Base-by-base conservation (phyloP, 1,140 invertebrate species). In the Eriosoma lanigerum region DNA sequence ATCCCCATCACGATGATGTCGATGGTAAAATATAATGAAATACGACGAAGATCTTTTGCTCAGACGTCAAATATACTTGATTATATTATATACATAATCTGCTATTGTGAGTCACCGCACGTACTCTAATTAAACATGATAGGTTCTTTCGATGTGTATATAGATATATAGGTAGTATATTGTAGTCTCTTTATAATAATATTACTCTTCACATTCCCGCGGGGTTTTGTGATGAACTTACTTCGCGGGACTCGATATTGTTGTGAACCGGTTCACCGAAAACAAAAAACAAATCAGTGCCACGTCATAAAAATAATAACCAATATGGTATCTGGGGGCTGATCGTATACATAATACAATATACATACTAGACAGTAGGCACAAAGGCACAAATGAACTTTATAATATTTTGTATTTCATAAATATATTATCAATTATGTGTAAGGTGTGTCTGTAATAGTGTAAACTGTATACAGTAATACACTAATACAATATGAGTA, bases 61-160 rank as follows among this genome's bases (percentile, higher is more conserved):
- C 46, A 26, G 46, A 60, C 73, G 54, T 78, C 73, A 46, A 78
- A 78, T 50, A 17, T 21, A 24, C 21, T 50, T 50, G 46, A 52
- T 52, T 50, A 26, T 19, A 26, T 58, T 4, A 38, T 38, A 38
- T 8, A 8, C 32, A 38, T 38, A 8, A n/a, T n/a, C 32, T 8
- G 32, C 44, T 12, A 60, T 76, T 60, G 38, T 78, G 3, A 24
- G 54, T 24, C 54, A 32, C 21, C n/a, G 15, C 73, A 26, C 56
- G 52, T 56, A 75, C 56, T 78, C 54, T 78, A 78, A 78, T 78
- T 78, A 78, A 76, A 76, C 21, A 8, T n/a, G 8, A 44, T 38
- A 21, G 12, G 12, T 32, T 21, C 29, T 38, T 24, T 38, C 29
- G 32, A 38, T 8, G 8, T 8, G 8, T 8, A 38, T 8, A 38